phyloP scores from a whole-genome alignment of 2,888 invertebrate species.

The Parapristionchus giblindavisi region DNA sequence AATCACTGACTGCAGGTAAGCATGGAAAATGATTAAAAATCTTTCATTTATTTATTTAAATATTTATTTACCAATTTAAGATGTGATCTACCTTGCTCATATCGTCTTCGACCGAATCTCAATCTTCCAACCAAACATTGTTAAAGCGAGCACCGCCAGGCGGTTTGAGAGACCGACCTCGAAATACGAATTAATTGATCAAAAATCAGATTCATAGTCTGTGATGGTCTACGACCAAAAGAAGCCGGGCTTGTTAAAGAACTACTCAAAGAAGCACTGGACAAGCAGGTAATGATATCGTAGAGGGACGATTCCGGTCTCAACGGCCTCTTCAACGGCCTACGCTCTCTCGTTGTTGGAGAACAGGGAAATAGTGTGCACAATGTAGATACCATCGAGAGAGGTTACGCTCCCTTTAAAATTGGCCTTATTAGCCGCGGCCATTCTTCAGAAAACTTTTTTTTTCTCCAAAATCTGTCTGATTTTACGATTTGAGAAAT shows the following conservation, averaged over 20 bases:
- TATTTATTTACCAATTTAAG: too few species aligned
- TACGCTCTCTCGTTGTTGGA: too few species aligned
- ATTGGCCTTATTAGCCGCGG: too few species aligned
- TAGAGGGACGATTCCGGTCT: background rate
- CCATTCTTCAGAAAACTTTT: too few species aligned
- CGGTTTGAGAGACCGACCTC: background rate
- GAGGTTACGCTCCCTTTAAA: too few species aligned
- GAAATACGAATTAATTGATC: background rate
- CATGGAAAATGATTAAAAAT: too few species aligned
- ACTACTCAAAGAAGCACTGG: background rate
- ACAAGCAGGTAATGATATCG: background rate
- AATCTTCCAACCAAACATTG: constrained; percentile 26
- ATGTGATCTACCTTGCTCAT: constrained; percentile 29
- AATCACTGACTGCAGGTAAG: too few species aligned
- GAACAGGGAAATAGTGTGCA: too few species aligned
- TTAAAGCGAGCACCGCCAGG: background rate
- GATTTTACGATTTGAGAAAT: too few species aligned
- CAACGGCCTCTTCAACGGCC: background rate
- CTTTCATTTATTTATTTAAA: too few species aligned
- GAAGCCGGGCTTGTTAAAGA: background rate
- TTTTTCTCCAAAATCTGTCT: too few species aligned
- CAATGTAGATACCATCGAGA: too few species aligned
- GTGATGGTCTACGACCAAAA: constrained; percentile 9
- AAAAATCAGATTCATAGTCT: constrained; percentile 16
- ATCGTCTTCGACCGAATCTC: constrained; percentile 24